A percentile compares a stretch with the other conserved stretches of the same genome.
Evolutionary conservation across 2,888 invertebrate genomes (phyloP).

Genomic region (Drosophila suboccidentalis): DNA sequence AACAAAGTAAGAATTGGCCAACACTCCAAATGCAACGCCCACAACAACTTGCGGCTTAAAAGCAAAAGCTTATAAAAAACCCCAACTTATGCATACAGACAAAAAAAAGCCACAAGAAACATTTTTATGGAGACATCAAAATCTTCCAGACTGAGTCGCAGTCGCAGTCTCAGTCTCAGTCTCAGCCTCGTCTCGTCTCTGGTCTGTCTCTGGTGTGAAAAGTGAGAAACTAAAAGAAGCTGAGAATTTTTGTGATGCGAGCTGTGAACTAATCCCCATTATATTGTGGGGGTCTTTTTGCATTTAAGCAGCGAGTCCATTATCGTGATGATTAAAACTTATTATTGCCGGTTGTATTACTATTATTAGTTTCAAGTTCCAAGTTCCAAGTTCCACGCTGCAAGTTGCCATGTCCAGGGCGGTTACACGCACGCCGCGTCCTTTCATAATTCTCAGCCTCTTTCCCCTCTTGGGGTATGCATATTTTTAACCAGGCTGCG

Average conservation of each 20-base stretch:
- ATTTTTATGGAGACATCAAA: slow-evolving; percentile 76
- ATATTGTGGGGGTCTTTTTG: slow-evolving; percentile 26
- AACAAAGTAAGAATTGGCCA: slow-evolving; percentile 23
- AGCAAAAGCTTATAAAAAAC: slow-evolving; percentile 64
- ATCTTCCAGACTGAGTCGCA: slow-evolving; percentile 25
- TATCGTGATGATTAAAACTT: slow-evolving; percentile 82
- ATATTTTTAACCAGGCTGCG: slow-evolving; percentile 77
- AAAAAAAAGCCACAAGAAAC: slow-evolving; percentile 20
- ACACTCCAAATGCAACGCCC: slow-evolving; percentile 69
- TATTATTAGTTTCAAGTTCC: slow-evolving; percentile 72
- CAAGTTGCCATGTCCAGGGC: slow-evolving; percentile 50
- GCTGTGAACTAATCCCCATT: slow-evolving; percentile 38
- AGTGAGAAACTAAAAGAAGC: slow-evolving; percentile 3
- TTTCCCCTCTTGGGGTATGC: slow-evolving; percentile 56
- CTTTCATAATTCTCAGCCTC: slow-evolving; percentile 66
- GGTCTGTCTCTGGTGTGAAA: slow-evolving; percentile 30
- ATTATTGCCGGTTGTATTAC: slow-evolving; percentile 78
- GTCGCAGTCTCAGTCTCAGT: not conserved
- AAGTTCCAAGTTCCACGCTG: slow-evolving; percentile 33
- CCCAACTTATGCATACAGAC: slow-evolving; percentile 45
- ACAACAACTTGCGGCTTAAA: slow-evolving; percentile 48
- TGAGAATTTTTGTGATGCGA: slow-evolving; percentile 30
- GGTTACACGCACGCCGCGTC: slow-evolving; percentile 75
- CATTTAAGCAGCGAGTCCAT: slow-evolving; percentile 66
- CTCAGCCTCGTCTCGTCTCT: not conserved